Evolutionary conservation across 2,797 vertebrate genomes (phyloP), one percentile per base, ranked within the genome.

Genomic region (Taenioides sp.): DNA sequence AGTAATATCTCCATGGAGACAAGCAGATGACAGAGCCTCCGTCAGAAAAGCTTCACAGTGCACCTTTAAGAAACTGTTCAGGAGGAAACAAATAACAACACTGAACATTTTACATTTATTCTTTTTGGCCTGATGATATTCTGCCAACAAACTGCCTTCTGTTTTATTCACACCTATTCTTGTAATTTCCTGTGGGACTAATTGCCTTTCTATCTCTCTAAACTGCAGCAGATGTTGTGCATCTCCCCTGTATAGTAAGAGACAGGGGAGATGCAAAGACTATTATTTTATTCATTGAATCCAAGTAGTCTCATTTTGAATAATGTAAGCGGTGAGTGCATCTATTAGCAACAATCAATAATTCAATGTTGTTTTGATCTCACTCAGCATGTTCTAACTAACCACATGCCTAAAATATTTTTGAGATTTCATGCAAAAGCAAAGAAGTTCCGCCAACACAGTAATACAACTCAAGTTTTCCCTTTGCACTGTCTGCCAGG

Each of bases 271-370:
- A 28, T 28, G 27, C 57, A 59, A 28, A 25, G 14, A 17, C 23
- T 59, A 12, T 65, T 68, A 54, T 76, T 86, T 82, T 79, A 74
- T 84, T 85, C 81, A 86, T 82, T 9, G 7, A 58, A 57, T 65
- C 69, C 80, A 77, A 60, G 63, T n/a, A 66, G 25, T 73, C 86
- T 86, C 57, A 83, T 76, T 83, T 85, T 92, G 74, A 92, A 90
- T 91, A 89, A 92, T 91, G 70, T 78, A 89, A 66, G 57, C 62
- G 59, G 37, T 75, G 76, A 67, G 70, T 75, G 77, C 69, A 69
- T 89, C 85, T 86, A 89, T 92, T 85, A 83, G 74, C 66, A 69
- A 60, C 73, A 76, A 90, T 91, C 84, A 88, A 91, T 92, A 88
- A 90, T 93, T 90, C 69, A 90, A 68, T 80, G 79, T 80, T 87